Base-by-base conservation (phyloP, 2,113 vertebrate genomes). In the Athene cunicularia region DNA sequence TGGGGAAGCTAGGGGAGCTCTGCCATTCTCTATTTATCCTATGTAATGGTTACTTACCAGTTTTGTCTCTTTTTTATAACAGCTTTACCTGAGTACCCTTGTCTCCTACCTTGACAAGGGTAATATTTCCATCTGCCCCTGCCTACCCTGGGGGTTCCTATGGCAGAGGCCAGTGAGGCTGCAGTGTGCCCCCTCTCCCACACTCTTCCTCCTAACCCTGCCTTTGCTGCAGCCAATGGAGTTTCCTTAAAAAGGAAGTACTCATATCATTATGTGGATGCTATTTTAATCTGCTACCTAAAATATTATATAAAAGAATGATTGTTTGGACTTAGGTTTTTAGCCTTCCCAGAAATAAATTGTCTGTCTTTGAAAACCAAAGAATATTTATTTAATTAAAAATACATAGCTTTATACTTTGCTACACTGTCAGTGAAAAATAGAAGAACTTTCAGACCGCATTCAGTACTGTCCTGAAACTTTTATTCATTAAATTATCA, bases 161-260 rank as follows among this genome's bases (percentile, higher is more conserved):
- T 1, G 2, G 53, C 2, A 0, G 17, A 26, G 89, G 41, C 32
- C 30, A 63, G 47, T 41, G 7, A 24, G 33, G 18, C 53, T 75
- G 37, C n/a, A 71, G 26, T 4, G 0, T 2, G 1, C 3, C 14
- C 26, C 11, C 8, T 43, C 9, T 80, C 32, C 41, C 4, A 2
- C 3, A 1, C 6, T 67, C 16, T 27, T 64, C 10, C 58, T 55
- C 22, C 70, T 91, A 30, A 49, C 35, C 39, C 55, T 9, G 7
- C 5, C 45, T 95, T 92, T 77, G 37, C 17, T 2, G 1, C 71
- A 80, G 59, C 7, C 5, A 0, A 18, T 80, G n/a, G 41, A 53
- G 50, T 84, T 88, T 4, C 37, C 22, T 86, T 91, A 41, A 86
- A 91, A 75, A 75, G 10, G 55, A 94, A 53, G 14, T 0, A 2